phyloP scores from a whole-genome alignment of 2,888 invertebrate species.

The Hirtodrosophila histrioides region DNA sequence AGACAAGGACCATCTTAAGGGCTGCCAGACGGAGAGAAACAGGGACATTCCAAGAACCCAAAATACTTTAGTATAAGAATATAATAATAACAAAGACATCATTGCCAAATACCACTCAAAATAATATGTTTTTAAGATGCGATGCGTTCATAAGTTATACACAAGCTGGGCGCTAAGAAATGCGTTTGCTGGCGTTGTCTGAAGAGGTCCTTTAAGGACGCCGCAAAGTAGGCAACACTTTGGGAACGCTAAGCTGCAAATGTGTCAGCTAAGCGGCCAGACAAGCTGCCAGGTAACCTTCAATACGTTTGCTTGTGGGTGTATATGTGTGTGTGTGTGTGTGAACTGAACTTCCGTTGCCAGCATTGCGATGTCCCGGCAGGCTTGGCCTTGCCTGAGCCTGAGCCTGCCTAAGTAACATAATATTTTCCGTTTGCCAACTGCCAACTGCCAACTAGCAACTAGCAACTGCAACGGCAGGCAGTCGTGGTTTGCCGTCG shows the following conservation, averaged over 20 bases:
- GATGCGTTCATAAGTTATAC: too few relatives aligned
- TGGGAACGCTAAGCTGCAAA: conserved; percentile 37
- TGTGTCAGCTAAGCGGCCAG: conserved; percentile 35
- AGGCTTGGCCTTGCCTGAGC: conserved; percentile 41
- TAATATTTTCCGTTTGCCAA: conserved; percentile 69
- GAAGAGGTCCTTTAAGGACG: not conserved
- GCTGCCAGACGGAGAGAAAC: too few relatives aligned
- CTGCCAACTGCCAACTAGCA: conserved; percentile 46
- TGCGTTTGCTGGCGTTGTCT: not conserved
- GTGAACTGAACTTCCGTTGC: conserved; percentile 53
- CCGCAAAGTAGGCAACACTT: conserved; percentile 42
- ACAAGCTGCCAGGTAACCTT: conserved; percentile 46
- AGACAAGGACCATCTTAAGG: too few relatives aligned
- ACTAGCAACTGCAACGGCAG: conserved; percentile 45
- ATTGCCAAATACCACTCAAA: too few relatives aligned
- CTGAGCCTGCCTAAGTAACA: conserved; percentile 46
- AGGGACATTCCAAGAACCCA: too few relatives aligned
- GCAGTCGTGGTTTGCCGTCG: conserved; percentile 34
- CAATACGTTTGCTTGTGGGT: conserved; percentile 14
- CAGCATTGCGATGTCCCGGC: conserved; percentile 38
- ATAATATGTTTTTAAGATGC: too few relatives aligned
- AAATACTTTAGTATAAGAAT: too few relatives aligned
- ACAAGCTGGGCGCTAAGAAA: not conserved
- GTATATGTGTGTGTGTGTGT: conserved; percentile 20
- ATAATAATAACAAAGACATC: too few relatives aligned